Base-by-base conservation (phyloP, 2,888 invertebrate species). In the Microplitis deprimator region DNA sequence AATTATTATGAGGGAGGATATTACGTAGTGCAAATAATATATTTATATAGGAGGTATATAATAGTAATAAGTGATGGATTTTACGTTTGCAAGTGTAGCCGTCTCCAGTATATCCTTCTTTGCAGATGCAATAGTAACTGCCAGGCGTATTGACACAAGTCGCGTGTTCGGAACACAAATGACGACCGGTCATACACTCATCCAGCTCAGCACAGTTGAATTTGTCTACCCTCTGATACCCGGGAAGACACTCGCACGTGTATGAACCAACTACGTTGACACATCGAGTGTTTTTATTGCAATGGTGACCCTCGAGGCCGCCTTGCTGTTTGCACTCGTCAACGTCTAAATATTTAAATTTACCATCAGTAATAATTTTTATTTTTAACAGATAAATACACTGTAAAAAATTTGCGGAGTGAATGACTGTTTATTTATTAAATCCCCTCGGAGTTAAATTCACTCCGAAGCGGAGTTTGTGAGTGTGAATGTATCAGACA, bases 261-360 rank as follows among this genome's bases (percentile, higher is more conserved):
- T 96, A 97, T 81, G 95, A 93, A 78, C 97, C 96, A 75, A 93
- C 91, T 65, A 94, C 94, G 91, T 97, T 97, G 82, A 96, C 93
- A 90, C 97, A 97, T 81, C 92, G 92, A 76, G 96, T 96, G 91
- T 96, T 95, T 82, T 93, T 93, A 89, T 95, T 94, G 90, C 97
- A 97, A 90, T 96, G 96, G 90, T 96, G 96, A 20, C 96, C 96
- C 86, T 94, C 93, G 73, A 93, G 91, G 16, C 94, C 95, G 70
- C 95, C 96, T 82, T 94, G 93, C 85, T 93, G 92, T 86, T 93
- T 92, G 90, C 97, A 97, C 91, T 97, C 97, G 90, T 97, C 94
- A 82, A 96, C 93, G 91, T 97, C 96, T 96, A 80, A 20, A 29
- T 20, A 2, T 13, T 50, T 13, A 6, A 4, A 3, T 13, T 50